Percentiles rank a stretch among this genome's conserved stretches.
phyloP scores from a whole-genome alignment of 2,888 invertebrate genomes.

The Epinotia nisella region DNA sequence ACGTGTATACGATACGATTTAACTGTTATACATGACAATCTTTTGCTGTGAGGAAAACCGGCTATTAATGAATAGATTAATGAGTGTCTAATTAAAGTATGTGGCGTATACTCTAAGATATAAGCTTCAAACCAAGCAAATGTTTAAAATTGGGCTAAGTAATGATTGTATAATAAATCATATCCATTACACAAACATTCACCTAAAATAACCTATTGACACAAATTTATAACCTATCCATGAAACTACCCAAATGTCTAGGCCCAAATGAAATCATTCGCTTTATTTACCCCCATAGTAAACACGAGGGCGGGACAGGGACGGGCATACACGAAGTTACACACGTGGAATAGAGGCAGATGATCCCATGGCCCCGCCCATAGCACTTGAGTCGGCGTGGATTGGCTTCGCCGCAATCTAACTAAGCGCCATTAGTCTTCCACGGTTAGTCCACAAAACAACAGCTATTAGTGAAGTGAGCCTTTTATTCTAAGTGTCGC shows the following conservation, averaged over 20 bases:
- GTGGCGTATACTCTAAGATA: neutral
- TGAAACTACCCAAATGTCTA: slow-evolving; percentile 62
- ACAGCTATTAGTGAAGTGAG: slow-evolving; percentile 57
- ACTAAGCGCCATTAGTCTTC: slow-evolving; percentile 76
- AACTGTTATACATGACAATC: no score
- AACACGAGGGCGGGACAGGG: slow-evolving; percentile 60
- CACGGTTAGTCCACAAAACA: slow-evolving; percentile 51
- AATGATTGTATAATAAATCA: neutral
- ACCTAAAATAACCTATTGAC: slow-evolving; percentile 25
- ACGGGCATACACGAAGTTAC: slow-evolving; percentile 47
- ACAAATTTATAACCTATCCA: slow-evolving; percentile 64
- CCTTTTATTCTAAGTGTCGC: slow-evolving; percentile 62
- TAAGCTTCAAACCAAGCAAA: neutral
- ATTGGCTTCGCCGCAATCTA: slow-evolving; percentile 75
- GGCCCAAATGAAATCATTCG: slow-evolving; percentile 76
- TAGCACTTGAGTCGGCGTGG: slow-evolving; percentile 60
- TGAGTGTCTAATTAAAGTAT: no score
- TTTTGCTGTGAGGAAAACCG: no score
- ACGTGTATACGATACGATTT: no score
- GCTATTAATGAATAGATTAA: no score
- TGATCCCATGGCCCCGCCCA: slow-evolving; percentile 69
- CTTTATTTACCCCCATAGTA: slow-evolving; percentile 75
- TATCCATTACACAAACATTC: neutral
- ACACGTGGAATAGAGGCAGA: slow-evolving; percentile 54
- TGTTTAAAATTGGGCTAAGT: neutral